Percentiles rank a stretch among this genome's conserved stretches.
Evolutionary conservation across 2,888 invertebrate genomes (phyloP).

Genomic region (Tetranychus piercei): DNA sequence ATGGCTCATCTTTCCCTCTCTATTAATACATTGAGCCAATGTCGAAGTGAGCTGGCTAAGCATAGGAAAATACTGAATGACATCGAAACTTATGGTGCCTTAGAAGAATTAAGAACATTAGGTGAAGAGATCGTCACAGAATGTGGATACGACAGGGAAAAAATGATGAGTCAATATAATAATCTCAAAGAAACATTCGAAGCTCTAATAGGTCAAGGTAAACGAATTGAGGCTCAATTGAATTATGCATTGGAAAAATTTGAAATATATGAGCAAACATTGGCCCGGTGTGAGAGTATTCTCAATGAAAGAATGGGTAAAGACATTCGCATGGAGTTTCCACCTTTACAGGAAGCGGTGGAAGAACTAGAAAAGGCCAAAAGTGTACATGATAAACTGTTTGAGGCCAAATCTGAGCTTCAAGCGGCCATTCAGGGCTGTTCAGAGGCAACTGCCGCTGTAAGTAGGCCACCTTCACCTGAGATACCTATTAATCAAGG

Average conservation of each 20-base stretch:
- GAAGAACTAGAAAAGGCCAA: neutral
- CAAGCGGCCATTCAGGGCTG: neutral
- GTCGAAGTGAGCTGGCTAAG: neutral
- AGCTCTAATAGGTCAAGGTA: neutral
- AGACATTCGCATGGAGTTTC: neutral
- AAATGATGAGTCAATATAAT: neutral
- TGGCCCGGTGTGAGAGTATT: neutral
- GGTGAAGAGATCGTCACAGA: neutral
- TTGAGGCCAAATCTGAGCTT: neutral
- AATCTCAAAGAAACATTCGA: conserved; percentile 5
- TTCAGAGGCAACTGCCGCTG: neutral
- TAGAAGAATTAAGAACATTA: conserved; percentile 1
- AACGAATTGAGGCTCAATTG: neutral
- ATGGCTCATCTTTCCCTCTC: conserved; percentile 6
- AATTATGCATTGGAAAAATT: neutral
- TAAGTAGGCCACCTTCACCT: neutral
- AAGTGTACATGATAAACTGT: conserved; percentile 1
- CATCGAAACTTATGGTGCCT: neutral
- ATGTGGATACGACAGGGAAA: neutral
- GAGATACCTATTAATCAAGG: neutral
- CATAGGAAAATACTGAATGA: conserved; percentile 4
- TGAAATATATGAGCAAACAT: conserved; percentile 5
- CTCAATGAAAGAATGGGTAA: neutral
- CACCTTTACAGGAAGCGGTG: neutral
- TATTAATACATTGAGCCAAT: neutral